Conservation (phyloP, 2,888 invertebrate species). For the Xanthorhoe spadicearia region DNA sequence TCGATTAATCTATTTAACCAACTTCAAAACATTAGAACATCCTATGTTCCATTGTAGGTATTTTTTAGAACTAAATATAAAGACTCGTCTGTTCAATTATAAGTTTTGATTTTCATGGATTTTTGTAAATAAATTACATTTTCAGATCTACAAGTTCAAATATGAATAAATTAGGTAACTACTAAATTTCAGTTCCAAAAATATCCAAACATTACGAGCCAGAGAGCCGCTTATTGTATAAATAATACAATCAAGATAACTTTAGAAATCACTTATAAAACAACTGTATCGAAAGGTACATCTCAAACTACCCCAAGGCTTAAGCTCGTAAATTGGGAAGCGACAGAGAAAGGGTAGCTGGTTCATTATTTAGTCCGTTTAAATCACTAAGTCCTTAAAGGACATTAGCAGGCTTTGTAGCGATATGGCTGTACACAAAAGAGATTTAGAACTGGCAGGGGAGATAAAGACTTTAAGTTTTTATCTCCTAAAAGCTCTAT, state of each 20-base stretch:
- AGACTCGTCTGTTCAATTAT: too few relatives aligned
- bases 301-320: slow-evolving; percentile 54
- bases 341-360: slow-evolving; percentile 71
- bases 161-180: too few relatives aligned
- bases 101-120: too few relatives aligned
- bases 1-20: background rate
- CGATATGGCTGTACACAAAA: slow-evolving; percentile 82
- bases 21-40: too few relatives aligned
- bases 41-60: too few relatives aligned
- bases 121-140: too few relatives aligned
- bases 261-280: slow-evolving; percentile 23
- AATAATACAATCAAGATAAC: slow-evolving; percentile 21
- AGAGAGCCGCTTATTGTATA: background rate
- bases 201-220: too few relatives aligned
- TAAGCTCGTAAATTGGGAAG: slow-evolving; percentile 73
- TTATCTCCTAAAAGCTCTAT: slow-evolving; percentile 4
- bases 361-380: slow-evolving; percentile 85
- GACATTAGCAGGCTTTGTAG: slow-evolving; percentile 83
- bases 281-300: slow-evolving; percentile 28
- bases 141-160: too few relatives aligned
- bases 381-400: slow-evolving; percentile 85
- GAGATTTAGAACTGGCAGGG: slow-evolving; percentile 74
- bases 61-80: too few relatives aligned
- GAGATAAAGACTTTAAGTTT: slow-evolving; percentile 23
- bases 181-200: too few relatives aligned